phyloP scores from a whole-genome alignment of 1,140 invertebrate species.

The Spodoptera litura region DNA sequence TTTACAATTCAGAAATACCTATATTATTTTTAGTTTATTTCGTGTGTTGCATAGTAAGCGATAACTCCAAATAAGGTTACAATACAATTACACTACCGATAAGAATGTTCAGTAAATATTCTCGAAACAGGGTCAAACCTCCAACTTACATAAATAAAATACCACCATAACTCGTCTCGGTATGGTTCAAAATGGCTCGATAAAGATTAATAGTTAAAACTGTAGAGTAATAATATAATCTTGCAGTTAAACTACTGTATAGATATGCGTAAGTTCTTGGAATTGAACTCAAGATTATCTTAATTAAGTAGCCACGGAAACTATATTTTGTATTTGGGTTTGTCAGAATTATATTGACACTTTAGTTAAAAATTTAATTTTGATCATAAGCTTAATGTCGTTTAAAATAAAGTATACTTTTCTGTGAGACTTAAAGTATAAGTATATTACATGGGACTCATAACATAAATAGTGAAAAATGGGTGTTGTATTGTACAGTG shows the following conservation, averaged over 20 bases:
- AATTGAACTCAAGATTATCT: neutral
- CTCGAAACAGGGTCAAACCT: neutral
- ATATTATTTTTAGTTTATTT: conserved; percentile 3
- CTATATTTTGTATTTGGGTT: too few species aligned
- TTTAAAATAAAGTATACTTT: neutral
- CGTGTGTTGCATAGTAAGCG: neutral
- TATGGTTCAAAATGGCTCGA: neutral
- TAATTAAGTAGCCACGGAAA: neutral
- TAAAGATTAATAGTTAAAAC: neutral
- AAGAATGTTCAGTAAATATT: conserved; percentile 31
- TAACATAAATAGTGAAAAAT: too few species aligned
- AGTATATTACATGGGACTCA: too few species aligned
- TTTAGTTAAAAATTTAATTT: neutral
- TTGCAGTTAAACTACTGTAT: neutral
- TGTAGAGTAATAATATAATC: conserved; percentile 16
- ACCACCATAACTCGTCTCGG: neutral
- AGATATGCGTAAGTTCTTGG: conserved; percentile 1
- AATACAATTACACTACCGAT: conserved; percentile 25
- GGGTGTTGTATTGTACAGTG: too few species aligned
- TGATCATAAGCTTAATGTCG: neutral
- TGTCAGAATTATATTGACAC: too few species aligned
- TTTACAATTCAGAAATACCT: too few species aligned
- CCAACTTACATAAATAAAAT: neutral
- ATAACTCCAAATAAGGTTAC: conserved; percentile 15
- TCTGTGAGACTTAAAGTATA: too few species aligned